Evolutionary conservation across 2,797 vertebrate genomes (phyloP).

Genomic region (Mastacembelus armatus): DNA sequence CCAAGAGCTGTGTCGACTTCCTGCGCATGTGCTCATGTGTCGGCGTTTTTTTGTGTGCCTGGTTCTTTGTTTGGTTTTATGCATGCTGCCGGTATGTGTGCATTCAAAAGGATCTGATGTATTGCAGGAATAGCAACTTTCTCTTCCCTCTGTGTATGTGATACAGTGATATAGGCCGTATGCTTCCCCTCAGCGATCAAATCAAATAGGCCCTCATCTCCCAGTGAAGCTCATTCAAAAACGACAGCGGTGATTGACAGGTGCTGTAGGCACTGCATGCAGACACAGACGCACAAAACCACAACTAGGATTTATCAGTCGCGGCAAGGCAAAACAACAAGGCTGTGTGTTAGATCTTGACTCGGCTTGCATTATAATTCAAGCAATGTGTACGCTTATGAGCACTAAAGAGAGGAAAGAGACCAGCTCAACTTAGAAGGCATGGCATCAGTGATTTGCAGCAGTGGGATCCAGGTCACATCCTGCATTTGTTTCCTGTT

Average conservation of each 20-base stretch:
- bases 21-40: slow-evolving; percentile 28
- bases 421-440: slow-evolving; percentile 42
- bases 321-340: slow-evolving; percentile 52
- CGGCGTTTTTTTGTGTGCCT: slow-evolving; percentile 27
- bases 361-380: slow-evolving; percentile 58
- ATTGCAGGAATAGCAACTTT: slow-evolving; percentile 63
- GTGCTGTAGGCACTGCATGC: slow-evolving; percentile 65
- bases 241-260: slow-evolving; percentile 74
- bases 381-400: slow-evolving; percentile 41
- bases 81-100: slow-evolving; percentile 37
- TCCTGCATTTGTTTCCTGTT: slow-evolving; percentile 56
- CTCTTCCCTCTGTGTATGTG: slow-evolving; percentile 52
- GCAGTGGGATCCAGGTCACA: slow-evolving; percentile 45
- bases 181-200: slow-evolving; percentile 73
- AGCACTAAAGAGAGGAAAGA: slow-evolving; percentile 39
- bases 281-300: slow-evolving; percentile 62
- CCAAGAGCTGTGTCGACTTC: slow-evolving; percentile 8
- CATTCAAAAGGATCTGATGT: slow-evolving; percentile 52
- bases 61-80: slow-evolving; percentile 34
- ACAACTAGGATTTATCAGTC: slow-evolving; percentile 63
- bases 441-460: slow-evolving; percentile 50
- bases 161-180: slow-evolving; percentile 62
- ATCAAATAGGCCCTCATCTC: slow-evolving; percentile 77
- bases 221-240: slow-evolving; percentile 71
- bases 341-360: slow-evolving; percentile 56